These are phyloP conservation scores for Actinostola sp. DNA, from an alignment of 92 coral and sea anemone genomes.

Conservation along the genomic window DNA sequence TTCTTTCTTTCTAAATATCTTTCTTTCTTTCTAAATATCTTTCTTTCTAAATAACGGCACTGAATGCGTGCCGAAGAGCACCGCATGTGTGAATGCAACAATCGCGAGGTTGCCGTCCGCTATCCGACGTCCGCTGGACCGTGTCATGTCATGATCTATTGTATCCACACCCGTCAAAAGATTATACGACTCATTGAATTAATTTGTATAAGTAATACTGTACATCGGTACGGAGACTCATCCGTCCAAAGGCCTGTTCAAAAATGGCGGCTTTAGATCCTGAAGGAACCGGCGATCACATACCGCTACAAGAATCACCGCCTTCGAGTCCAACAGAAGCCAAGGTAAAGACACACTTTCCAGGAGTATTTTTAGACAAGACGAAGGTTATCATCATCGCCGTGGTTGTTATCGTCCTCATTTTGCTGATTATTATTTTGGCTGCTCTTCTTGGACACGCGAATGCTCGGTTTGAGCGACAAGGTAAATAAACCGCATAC, in stretches of 20 bases:
- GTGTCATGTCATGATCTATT: neutral
- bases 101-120: too few species aligned
- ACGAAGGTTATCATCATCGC: conserved; percentile 24
- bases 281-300: neutral
- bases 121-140: too few species aligned
- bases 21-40: too few species aligned
- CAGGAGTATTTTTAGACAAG: conserved; percentile 33
- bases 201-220: neutral
- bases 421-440: conserved; percentile 40
- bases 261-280: conserved; percentile 8
- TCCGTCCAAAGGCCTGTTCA: neutral
- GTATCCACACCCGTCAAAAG: too few species aligned
- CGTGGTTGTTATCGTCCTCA: conserved; percentile 40
- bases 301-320: conserved; percentile 9
- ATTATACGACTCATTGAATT: neutral
- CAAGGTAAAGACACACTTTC: neutral
- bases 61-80: too few species aligned
- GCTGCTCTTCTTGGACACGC: conserved; percentile 50
- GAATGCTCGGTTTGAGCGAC: conserved; percentile 15
- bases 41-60: too few species aligned
- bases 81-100: too few species aligned
- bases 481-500: conserved; percentile 5
- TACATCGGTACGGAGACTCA: neutral
- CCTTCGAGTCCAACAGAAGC: conserved; percentile 26
- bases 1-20: too few species aligned